phyloP scores from a whole-genome alignment of 1,140 invertebrate species.

The Aphaenogaster floridana region DNA sequence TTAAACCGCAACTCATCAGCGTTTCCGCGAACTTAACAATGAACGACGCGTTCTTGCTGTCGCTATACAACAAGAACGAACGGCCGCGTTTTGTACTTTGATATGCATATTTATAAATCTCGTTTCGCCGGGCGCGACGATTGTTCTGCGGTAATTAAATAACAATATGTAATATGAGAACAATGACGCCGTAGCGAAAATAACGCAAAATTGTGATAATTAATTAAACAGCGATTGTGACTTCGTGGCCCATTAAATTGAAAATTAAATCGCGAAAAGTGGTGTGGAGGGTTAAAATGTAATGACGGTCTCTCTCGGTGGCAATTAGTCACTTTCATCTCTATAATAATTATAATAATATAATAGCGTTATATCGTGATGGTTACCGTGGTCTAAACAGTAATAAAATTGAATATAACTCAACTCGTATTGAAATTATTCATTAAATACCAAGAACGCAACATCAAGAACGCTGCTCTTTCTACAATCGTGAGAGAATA shows the following conservation, averaged over 20 bases:
- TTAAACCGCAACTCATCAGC: conserved; percentile 7
- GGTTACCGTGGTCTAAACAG: not conserved
- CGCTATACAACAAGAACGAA: not conserved
- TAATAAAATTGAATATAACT: not conserved
- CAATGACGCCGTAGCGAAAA: not conserved
- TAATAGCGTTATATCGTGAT: not conserved
- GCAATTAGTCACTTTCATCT: conserved; percentile 15
- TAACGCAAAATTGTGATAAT: conserved; percentile 20
- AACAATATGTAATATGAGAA: conserved; percentile 28
- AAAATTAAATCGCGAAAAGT: conserved; percentile 25
- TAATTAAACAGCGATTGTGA: conserved; percentile 30
- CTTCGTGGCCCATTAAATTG: conserved; percentile 4
- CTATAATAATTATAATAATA: conserved; percentile 19
- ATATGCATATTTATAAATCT: conserved; percentile 35
- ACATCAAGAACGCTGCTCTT: not conserved
- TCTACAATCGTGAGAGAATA: not conserved
- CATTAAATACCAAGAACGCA: not conserved
- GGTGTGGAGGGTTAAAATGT: not conserved
- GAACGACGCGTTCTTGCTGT: not conserved
- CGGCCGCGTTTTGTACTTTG: not conserved
- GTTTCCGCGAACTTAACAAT: conserved; percentile 1
- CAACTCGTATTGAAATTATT: not conserved
- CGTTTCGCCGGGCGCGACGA: not conserved
- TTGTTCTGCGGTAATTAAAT: conserved; percentile 32
- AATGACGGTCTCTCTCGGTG: not conserved